Base-by-base conservation (phyloP, 2,797 vertebrate species). In the Gymnocypris eckloni region DNA sequence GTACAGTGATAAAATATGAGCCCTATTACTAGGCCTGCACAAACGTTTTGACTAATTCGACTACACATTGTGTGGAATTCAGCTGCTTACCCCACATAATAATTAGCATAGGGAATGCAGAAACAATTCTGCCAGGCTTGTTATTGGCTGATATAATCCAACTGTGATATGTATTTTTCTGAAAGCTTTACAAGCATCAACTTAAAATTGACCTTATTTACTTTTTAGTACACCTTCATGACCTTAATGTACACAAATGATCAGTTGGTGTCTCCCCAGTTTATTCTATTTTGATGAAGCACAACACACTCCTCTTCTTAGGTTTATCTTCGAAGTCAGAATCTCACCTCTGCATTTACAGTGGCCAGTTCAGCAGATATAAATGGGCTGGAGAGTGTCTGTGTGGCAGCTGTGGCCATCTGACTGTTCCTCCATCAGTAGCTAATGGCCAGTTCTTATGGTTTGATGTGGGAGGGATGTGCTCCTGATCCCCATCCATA, bases 391-490 rank as follows among this genome's bases (percentile, higher is more conserved):
- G 71, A 45, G 39, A 72, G 59, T 79, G 79, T 76, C 78, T 50
- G 48, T 64, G 73, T 73, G 41, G 33, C 78, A 43, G 80, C 71
- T 86, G 48, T 33, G 72, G 16, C 72, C 48, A 75, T 18, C 48
- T 76, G 48, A 73, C 71, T 9, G 33, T 54, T 22, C 33, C 71
- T n/a, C 45, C 28, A 54, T 79, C 54, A 79, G 76, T 56, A 56
- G 76, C 71, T 69, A 81, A 79, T 90, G 76, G 22, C 54, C 54
- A 43, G 37, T 78, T 61, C 37, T 25, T 78, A 25, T 43, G 37
- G 37, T 87, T 86, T 71, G 73, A 33, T 66, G 43, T 81, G 52
- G 56, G 78, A 78, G 76, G 88, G 4, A 16, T 61, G 22, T 11
- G 77, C 77, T 64, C 56, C 77, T 79, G 77, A 79, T 79, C 39